Evolutionary conservation across 2,888 invertebrate species (phyloP).

Genomic region (Piscicola geometra): DNA sequence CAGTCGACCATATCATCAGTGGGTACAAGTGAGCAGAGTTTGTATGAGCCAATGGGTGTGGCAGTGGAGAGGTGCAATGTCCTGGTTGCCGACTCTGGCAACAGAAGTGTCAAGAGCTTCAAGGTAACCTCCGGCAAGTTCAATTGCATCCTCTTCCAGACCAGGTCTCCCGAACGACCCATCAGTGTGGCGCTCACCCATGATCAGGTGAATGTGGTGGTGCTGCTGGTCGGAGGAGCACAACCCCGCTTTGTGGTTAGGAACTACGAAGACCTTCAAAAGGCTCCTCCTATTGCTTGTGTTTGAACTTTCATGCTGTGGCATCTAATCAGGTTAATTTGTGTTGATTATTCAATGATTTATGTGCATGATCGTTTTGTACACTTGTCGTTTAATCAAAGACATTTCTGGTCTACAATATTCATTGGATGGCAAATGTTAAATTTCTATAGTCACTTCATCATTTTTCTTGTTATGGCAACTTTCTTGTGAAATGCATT

Average conservation of each 20-base stretch:
- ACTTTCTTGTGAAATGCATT: no score
- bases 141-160: not conserved
- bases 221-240: slow-evolving; percentile 6
- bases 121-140: slow-evolving; percentile 32
- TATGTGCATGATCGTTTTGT: no score
- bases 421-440: no score
- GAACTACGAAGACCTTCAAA: not conserved
- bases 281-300: not conserved
- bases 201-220: not conserved
- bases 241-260: not conserved
- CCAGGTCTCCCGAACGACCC: not conserved
- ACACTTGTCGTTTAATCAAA: no score
- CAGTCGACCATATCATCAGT: slow-evolving; percentile 22
- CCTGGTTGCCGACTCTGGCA: slow-evolving; percentile 37
- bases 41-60: slow-evolving; percentile 36
- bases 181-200: slow-evolving; percentile 16
- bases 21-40: slow-evolving; percentile 11
- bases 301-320: not conserved
- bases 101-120: slow-evolving; percentile 32
- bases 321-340: no score
- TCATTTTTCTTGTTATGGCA: no score
- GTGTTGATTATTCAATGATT: no score
- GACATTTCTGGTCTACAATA: no score
- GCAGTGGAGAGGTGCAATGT: slow-evolving; percentile 28
- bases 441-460: no score